These are phyloP conservation scores for Notarius lentiginosus DNA, from an alignment of 2,113 vertebrate genomes.

Conservation along the genomic window DNA sequence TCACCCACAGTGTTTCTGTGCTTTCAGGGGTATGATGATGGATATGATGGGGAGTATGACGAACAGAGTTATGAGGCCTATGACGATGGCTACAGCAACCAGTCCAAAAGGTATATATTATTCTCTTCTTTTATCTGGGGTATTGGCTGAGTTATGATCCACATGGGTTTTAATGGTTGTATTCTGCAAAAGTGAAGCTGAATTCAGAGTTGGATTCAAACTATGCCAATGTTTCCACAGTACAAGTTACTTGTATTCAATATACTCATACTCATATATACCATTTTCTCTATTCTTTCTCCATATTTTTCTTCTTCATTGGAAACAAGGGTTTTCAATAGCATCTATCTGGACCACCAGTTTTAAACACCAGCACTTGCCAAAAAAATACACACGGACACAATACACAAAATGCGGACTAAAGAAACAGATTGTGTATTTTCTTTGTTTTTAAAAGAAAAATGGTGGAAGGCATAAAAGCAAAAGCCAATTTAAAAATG, in stretches of 20 bases:
- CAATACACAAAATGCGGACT: too few species aligned
- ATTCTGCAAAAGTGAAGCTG: neutral
- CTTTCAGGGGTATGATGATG: constrained; percentile 89
- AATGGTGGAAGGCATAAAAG: neutral
- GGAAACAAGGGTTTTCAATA: neutral
- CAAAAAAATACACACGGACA: too few species aligned
- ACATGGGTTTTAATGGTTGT: neutral
- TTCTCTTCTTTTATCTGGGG: neutral
- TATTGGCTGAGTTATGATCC: neutral
- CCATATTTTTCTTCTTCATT: neutral
- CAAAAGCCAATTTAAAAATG: neutral
- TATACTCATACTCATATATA: neutral
- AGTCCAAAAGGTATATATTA: constrained; percentile 84
- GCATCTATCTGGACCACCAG: neutral
- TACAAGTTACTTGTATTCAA: neutral
- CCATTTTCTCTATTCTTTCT: neutral
- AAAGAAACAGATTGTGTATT: neutral
- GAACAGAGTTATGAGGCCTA: constrained; percentile 90
- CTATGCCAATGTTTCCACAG: neutral
- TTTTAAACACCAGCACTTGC: neutral
- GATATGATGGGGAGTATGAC: constrained; percentile 93
- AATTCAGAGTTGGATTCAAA: neutral
- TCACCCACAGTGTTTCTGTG: constrained; percentile 43
- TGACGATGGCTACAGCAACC: constrained; percentile 85
- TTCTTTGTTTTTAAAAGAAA: neutral